Base-by-base conservation (phyloP, 1,140 invertebrate genomes). In the Homalodisca vitripennis region DNA sequence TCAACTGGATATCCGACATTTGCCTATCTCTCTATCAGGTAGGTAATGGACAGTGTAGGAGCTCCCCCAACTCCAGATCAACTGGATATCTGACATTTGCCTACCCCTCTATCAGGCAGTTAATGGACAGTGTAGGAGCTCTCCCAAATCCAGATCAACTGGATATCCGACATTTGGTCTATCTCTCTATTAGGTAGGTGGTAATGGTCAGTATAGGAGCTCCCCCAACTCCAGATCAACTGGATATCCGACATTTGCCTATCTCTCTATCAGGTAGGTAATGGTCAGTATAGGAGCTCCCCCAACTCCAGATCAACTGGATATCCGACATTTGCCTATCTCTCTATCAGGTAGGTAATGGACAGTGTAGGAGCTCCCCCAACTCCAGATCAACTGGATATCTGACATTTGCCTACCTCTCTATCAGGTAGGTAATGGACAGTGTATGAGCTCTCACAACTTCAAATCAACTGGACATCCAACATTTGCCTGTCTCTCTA, bases 171-270 rank as follows among this genome's bases (percentile, higher is more conserved):
- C 48, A 79, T 81, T 30, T 81, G n/a, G 80, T 71, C 73, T 81
- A 3, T 80, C 80, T 3, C 74, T 81, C 1, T 81, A 81, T 70
- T 68, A 79, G 74, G 80, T 80, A 79, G 80, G 81, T 63, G 55
- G 80, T 17, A 78, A 80, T 68, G 72, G 77, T 22, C 75, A 78
- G 24, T n/a, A n/a, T 79, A 81, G 68, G 81, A 82, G 68, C 71
- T 81, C 3, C 81, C 81, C 27, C 76, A 78, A 41, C 70, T 82
- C 1, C 81, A 82, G 71, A 79, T 80, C 17, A 66, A 74, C n/a
- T 82, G 81, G 81, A 80, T 82, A 46, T 70, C 73, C 26, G 78
- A 81, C 53, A 80, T 81, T 29, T 82, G 81, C 72, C 72, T 81
- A 6, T 80, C 81, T 12, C 74, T 82, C 1, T 82, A 82, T 70